Percentiles rank a stretch among this genome's conserved stretches.
Conservation (phyloP, 1,140 invertebrate species). For the Eupeodes corollae region DNA sequence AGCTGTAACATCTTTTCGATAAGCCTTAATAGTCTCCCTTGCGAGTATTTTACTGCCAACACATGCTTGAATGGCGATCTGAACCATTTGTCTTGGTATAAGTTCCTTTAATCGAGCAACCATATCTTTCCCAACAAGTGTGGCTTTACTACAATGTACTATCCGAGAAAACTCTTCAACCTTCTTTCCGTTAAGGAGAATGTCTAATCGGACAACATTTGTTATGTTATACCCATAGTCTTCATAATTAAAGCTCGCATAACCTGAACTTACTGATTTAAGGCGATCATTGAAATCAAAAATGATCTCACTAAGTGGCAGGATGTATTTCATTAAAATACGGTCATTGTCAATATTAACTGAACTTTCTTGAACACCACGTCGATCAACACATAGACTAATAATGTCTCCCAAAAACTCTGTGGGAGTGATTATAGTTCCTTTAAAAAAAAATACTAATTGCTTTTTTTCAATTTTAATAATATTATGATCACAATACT, state of each 20-base stretch:
- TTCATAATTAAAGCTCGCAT: conserved; percentile 97
- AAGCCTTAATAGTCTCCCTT: conserved; percentile 76
- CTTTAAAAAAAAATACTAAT: conserved; percentile 34
- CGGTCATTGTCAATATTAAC: conserved; percentile 71
- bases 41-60: conserved; percentile 74
- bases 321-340: conserved; percentile 66
- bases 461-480: too few species aligned
- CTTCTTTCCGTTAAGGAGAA: conserved; percentile 66
- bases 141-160: conserved; percentile 59
- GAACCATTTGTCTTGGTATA: conserved; percentile 79
- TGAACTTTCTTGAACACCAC: conserved; percentile 64
- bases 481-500: conserved; percentile 2
- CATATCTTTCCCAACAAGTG: conserved; percentile 55
- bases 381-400: conserved; percentile 61
- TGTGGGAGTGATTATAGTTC: conserved; percentile 81
- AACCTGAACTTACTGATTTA: conserved; percentile 83
- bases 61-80: conserved; percentile 79
- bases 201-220: conserved; percentile 51
- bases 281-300: conserved; percentile 90
- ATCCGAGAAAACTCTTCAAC: conserved; percentile 85
- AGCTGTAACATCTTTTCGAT: conserved; percentile 83
- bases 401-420: conserved; percentile 59
- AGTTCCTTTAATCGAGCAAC: conserved; percentile 72
- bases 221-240: conserved; percentile 67
- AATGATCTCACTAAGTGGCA: conserved; percentile 89